Conservation (phyloP, 2,888 invertebrate species). For the Incurvaria masculella region DNA sequence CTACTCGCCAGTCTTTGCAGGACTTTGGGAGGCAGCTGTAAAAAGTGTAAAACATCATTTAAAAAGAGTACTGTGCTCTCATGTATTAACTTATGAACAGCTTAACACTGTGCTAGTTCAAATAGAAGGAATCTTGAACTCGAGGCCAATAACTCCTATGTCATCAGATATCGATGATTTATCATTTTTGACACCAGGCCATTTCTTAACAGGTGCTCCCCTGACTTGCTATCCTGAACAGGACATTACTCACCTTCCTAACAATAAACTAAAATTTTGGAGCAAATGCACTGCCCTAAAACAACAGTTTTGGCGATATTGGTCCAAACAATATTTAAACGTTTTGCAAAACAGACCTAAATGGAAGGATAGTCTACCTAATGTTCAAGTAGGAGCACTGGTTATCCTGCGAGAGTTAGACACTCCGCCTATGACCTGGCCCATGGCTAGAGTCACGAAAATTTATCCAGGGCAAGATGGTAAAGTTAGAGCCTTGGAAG, state of each 20-base stretch:
- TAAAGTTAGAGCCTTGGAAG: conserved; percentile 1
- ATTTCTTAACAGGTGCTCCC: conserved; percentile 22
- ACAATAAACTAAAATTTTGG: conserved; percentile 10
- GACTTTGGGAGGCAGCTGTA: conserved; percentile 13
- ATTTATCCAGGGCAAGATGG: conserved; percentile 1
- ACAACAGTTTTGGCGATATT: conserved; percentile 14
- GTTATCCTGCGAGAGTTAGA: background rate
- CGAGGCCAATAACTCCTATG: conserved; percentile 17
- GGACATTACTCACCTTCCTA: conserved; percentile 9
- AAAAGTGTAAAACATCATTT: conserved; percentile 14
- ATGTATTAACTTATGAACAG: conserved; percentile 17
- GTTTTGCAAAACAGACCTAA: conserved; percentile 13
- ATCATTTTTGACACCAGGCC: conserved; percentile 20
- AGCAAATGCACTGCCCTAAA: conserved; percentile 6
- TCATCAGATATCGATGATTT: conserved; percentile 17
- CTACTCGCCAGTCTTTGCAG: conserved; percentile 8
- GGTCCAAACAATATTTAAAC: conserved; percentile 13
- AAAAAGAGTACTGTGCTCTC: conserved; percentile 11
- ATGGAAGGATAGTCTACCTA: conserved; percentile 6
- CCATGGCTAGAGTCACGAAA: conserved; percentile 4
- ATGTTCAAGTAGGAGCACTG: background rate
- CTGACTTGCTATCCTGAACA: conserved; percentile 12
- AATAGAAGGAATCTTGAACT: conserved; percentile 19
- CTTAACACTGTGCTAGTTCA: conserved; percentile 15
- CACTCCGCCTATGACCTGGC: background rate